These are phyloP conservation scores for Campoletis sonorensis DNA, from an alignment of 1,140 invertebrate species.

Conservation along the genomic window DNA sequence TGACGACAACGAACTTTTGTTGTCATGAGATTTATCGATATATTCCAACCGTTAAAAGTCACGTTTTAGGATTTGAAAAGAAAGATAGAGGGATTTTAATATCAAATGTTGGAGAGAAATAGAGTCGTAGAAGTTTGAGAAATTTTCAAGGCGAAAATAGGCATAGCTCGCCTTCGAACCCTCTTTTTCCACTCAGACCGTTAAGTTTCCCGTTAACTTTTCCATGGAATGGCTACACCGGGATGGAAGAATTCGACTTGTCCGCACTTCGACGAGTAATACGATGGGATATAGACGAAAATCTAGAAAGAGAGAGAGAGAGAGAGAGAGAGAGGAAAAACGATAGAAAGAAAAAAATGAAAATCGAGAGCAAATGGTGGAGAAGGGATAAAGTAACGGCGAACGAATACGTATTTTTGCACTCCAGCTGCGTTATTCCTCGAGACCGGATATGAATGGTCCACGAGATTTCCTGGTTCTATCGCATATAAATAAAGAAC, in stretches of 20 bases:
- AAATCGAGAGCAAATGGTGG: background rate
- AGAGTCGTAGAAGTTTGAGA: conserved; percentile 14
- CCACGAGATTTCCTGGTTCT: conserved; percentile 7
- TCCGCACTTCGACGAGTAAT: background rate
- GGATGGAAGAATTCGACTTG: conserved; percentile 24
- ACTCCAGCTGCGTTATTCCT: conserved; percentile 29
- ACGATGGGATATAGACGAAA: background rate
- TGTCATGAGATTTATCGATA: conserved; percentile 15
- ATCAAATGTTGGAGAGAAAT: conserved; percentile 1
- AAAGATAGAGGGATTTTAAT: too few species aligned
- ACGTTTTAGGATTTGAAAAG: background rate
- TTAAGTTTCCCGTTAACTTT: conserved; percentile 37
- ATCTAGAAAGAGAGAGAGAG: background rate
- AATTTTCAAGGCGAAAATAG: background rate
- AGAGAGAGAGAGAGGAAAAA: background rate
- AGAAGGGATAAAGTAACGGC: background rate
- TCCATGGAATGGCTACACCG: background rate
- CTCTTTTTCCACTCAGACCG: conserved; percentile 25
- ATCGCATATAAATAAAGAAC: conserved; percentile 20
- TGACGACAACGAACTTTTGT: conserved; percentile 15
- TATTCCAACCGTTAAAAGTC: background rate
- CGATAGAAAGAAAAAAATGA: background rate
- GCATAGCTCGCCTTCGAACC: conserved; percentile 4
- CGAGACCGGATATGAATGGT: conserved; percentile 14
- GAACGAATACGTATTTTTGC: conserved; percentile 32